These are phyloP conservation scores for Natator depressus DNA, from an alignment of 2,113 vertebrate species.

Conservation along the genomic window DNA sequence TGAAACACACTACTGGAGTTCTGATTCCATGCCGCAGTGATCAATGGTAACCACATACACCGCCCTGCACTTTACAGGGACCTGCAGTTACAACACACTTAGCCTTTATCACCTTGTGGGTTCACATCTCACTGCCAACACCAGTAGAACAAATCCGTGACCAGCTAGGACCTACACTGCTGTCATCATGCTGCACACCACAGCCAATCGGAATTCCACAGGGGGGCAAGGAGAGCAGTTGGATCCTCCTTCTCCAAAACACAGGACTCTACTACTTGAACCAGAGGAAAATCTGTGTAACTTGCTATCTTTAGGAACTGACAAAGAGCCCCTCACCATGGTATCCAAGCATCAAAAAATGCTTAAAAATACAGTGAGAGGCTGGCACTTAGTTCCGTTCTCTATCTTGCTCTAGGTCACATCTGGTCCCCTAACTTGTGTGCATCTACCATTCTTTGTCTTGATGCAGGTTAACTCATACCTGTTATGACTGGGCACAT, in stretches of 20 bases:
- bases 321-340: rapidly evolving
- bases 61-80: not conserved
- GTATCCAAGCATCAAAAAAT: not conserved
- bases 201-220: not conserved
- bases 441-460: not conserved
- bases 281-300: not conserved
- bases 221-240: not conserved
- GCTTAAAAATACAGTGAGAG: not conserved
- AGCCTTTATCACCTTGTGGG: not conserved
- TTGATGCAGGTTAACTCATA: not conserved
- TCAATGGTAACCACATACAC: not conserved
- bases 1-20: not conserved
- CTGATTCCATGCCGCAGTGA: not conserved
- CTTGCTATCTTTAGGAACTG: not conserved
- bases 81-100: not conserved
- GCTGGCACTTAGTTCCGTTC: not conserved
- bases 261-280: not conserved
- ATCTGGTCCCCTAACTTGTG: not conserved
- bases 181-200: not conserved
- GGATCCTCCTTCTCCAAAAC: not conserved
- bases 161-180: not conserved
- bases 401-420: not conserved
- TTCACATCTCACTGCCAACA: not conserved
- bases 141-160: not conserved
- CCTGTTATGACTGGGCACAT: not conserved